Percentiles rank a stretch among this genome's conserved stretches.
These are phyloP conservation scores for Xanthorhoe spadicearia DNA, from an alignment of 2,888 invertebrate species.

Conservation along the genomic window DNA sequence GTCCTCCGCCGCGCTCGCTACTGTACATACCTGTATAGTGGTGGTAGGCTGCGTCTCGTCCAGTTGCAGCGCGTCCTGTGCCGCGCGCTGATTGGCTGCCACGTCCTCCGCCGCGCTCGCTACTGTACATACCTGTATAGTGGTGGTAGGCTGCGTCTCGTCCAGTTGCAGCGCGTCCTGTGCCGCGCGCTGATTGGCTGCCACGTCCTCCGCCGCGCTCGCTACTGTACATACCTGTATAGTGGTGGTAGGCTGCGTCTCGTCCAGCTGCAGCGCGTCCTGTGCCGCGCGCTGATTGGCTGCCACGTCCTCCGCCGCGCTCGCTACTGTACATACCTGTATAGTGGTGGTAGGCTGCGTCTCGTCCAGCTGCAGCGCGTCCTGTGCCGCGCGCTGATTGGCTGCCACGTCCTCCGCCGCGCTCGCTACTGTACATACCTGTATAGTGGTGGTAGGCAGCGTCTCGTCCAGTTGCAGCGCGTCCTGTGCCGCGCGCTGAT, in stretches of 20 bases:
- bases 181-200: constrained; percentile 89
- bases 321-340: constrained; percentile 78
- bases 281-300: constrained; percentile 90
- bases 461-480: constrained; percentile 84
- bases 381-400: constrained; percentile 89
- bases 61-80: constrained; percentile 84
- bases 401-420: constrained; percentile 81
- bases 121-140: constrained; percentile 86
- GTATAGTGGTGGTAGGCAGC: constrained; percentile 91
- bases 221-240: constrained; percentile 85
- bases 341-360: constrained; percentile 91
- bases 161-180: constrained; percentile 85
- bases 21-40: constrained; percentile 86
- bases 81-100: constrained; percentile 88
- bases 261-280: constrained; percentile 83
- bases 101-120: constrained; percentile 67
- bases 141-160: constrained; percentile 89
- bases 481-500: constrained; percentile 88
- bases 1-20: constrained; percentile 63
- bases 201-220: constrained; percentile 69
- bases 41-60: constrained; percentile 90
- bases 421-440: constrained; percentile 70
- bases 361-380: constrained; percentile 84
- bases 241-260: constrained; percentile 90
- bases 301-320: constrained; percentile 71